Evolutionary conservation across 2,113 vertebrate genomes (phyloP), one percentile per base, ranked within the genome.

Genomic region (Laticauda laticaudata): DNA sequence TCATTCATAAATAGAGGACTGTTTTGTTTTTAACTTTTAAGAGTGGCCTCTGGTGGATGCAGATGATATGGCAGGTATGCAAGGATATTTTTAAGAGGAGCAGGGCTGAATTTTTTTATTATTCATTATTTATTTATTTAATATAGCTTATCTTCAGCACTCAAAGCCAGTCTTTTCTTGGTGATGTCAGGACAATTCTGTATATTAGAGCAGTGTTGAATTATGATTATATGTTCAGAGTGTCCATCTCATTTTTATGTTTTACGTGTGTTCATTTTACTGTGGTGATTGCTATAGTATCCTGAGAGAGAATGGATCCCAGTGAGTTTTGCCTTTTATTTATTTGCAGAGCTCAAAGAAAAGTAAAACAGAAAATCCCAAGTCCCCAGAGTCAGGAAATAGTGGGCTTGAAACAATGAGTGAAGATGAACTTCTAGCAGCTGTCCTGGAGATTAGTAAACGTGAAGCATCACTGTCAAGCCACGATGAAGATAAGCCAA

Each of bases 391-490:
- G 91, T 45, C 97, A 75, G 89, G 95, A 90, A 97, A 97, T 20
- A 81, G 97, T 1, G 97, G 98, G 86, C 99, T 98, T 93, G 97
- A 98, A 24, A 98, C 97, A 69, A 98, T 99, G 95, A 99, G 98
- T 0, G 99, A 99, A 59, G 99, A 99, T 21, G 99, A 99, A 91
- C 98, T 99, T 96, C 94, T 99, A 55, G 99, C 98, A 0, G 98
- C 98, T 4, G 99, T 99, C 93, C 96, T 99, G 85, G 99, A 99
- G 96, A 98, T 99, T 95, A 99, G 99, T 96, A 98, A 89, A 97
- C 98, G 91, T 98, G 99, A 96, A 97, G 95, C 18, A 93, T 98
- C 98, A 3, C 96, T 97, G 0, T 24, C 96, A 92, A 96, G 94
- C 94, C 97, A 96, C 26, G 98, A 98, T 20, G 98, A 99, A 95